Base-by-base conservation (phyloP, 2,888 invertebrate genomes). In the Drosophila imparisetae region DNA sequence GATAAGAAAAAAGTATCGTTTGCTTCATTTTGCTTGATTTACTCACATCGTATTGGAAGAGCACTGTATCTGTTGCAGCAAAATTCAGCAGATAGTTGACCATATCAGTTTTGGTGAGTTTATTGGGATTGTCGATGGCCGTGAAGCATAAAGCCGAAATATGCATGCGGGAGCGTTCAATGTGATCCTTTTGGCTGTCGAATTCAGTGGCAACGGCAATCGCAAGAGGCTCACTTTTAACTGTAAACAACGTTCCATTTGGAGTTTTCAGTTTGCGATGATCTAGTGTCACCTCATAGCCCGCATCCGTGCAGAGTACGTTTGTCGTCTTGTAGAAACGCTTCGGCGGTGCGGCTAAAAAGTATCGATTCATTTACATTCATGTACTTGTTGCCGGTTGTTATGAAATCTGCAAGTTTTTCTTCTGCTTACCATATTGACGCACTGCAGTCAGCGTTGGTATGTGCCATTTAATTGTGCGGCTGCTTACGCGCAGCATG, bases 131-230 rank as follows among this genome's bases (percentile, higher is more conserved):
- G 92, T 99, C 99, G 72, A 98, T 93, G 34, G 96, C 96, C 29
- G 98, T 98, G 90, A 97, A 98, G 89, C 97, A 97, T 38, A 99
- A 93, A 1, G 97, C 96, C 15, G 98, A 98, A 96, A 99, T 93
- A 93, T 98, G 98, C 98, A 99, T 99, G 45, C 95, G 94, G 55
- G 96, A 95, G 84, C 95, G 95, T 70, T 96, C 93, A 77, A 99
- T 96, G 62, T 94, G 93, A 32, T 96, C 95, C 75, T 95, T 95
- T 92, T 99, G 99, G 8, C 96, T 94, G 86, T 97, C 96, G 98
- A 99, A 99, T 94, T 99, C 99, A 34, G 96, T 95, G 1, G 99
- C 98, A 54, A 99, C 95, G 24, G 98, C 98, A 71, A 98, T 94
- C 2, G 99, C 99, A 59, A 99, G 93, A 0, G 97, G 95, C 93